Conservation (phyloP, 2,888 invertebrate species). For the Phaedon cochleariae region DNA sequence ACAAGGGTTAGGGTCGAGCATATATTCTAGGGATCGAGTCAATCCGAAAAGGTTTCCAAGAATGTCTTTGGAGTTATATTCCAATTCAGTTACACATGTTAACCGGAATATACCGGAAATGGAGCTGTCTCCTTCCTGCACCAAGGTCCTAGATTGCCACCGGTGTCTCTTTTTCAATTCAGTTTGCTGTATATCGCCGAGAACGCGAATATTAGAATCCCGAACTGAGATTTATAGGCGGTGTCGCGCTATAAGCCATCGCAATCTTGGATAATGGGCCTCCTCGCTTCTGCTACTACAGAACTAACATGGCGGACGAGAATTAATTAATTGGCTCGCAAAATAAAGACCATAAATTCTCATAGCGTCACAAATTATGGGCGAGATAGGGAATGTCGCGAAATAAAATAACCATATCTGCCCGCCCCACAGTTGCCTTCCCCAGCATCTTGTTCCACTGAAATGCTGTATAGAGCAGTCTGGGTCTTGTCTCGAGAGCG, state of each 20-base stretch:
- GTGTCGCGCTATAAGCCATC: constrained; percentile 62
- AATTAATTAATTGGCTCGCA: constrained; percentile 65
- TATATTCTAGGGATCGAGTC: no score
- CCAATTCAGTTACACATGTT: no score
- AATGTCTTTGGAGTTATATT: no score
- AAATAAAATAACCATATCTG: constrained; percentile 64
- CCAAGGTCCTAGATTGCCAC: no score
- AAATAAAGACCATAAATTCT: constrained; percentile 65
- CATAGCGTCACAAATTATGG: constrained; percentile 64
- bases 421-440: constrained; percentile 43
- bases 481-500: constrained; percentile 29
- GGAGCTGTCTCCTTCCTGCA: no score
- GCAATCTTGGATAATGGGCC: constrained; percentile 63
- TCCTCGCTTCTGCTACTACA: constrained; percentile 51
- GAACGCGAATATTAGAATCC: constrained; percentile 59
- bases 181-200: constrained; percentile 19
- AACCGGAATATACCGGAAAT: no score
- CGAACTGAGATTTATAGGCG: constrained; percentile 60
- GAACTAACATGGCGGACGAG: constrained; percentile 58
- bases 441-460: constrained; percentile 21
- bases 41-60: no score
- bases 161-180: no score
- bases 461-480: constrained; percentile 12
- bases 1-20: no score
- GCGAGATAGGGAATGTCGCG: constrained; percentile 63